Evolutionary conservation across 2,113 vertebrate genomes (phyloP).

Genomic region (Phylloscopus trochiloides): DNA sequence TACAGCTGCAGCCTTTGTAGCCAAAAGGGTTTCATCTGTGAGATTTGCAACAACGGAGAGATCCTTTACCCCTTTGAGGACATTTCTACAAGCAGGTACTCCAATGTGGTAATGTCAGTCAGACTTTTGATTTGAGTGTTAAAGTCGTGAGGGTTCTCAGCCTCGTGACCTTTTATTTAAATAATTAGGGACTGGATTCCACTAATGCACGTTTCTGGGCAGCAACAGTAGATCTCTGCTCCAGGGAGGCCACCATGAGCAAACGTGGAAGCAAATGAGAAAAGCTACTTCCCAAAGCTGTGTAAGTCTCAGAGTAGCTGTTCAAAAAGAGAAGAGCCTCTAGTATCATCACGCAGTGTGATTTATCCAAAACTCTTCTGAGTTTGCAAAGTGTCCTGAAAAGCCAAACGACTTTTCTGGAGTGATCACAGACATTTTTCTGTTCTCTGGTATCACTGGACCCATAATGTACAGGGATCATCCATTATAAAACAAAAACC

Average conservation of each 20-base stretch:
- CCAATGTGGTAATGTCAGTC: not conserved
- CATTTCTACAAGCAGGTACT: conserved; percentile 90
- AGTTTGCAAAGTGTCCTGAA: not conserved
- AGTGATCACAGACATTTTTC: not conserved
- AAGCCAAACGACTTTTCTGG: not conserved
- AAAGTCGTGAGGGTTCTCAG: not conserved
- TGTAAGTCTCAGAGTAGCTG: not conserved
- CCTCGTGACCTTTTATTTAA: not conserved
- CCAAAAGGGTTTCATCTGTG: conserved; percentile 98
- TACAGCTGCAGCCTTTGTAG: conserved; percentile 96
- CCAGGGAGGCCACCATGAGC: not conserved
- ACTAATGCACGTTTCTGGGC: not conserved
- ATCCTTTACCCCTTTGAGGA: conserved; percentile 98
- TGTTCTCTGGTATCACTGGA: not conserved
- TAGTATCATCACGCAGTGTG: not conserved
- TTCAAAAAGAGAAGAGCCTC: not conserved
- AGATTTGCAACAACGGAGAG: conserved; percentile 93
- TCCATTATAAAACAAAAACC: not conserved
- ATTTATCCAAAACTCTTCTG: not conserved
- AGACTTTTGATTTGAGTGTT: not conserved
- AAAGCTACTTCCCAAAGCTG: not conserved
- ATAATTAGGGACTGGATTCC: not conserved
- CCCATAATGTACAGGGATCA: not conserved
- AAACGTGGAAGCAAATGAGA: not conserved
- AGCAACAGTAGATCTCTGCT: not conserved